A percentile compares a stretch with the other conserved stretches of the same genome.
Evolutionary conservation across 2,797 vertebrate species (phyloP).

Genomic region (Muscicapa striata): DNA sequence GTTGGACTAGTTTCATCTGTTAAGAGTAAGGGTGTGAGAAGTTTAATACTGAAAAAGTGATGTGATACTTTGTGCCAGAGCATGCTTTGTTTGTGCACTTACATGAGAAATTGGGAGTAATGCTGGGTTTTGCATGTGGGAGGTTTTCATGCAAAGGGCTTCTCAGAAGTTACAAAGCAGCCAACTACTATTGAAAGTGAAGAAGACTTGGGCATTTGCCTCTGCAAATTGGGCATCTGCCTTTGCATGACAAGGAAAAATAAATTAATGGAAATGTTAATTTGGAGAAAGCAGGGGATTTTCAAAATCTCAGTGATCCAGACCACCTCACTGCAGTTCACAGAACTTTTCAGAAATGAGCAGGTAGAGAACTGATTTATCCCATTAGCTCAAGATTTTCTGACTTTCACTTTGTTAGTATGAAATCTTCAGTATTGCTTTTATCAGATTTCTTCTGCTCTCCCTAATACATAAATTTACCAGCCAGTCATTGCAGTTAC

Average conservation of each 20-base stretch:
- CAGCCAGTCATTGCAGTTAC: background rate
- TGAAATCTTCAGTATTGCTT: background rate
- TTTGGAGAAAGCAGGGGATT: background rate
- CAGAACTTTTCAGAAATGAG: background rate
- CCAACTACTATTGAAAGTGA: background rate
- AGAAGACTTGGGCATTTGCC: background rate
- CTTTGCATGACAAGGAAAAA: background rate
- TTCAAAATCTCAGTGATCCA: background rate
- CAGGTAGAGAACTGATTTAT: background rate
- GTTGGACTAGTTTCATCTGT: background rate
- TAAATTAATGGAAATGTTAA: background rate
- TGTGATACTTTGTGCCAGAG: background rate
- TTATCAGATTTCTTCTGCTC: background rate
- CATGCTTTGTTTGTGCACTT: background rate
- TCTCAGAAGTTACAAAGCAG: background rate
- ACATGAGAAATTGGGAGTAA: background rate
- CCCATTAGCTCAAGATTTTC: background rate
- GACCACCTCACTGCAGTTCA: background rate
- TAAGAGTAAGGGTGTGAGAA: background rate
- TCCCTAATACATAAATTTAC: background rate
- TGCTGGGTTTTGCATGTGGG: background rate
- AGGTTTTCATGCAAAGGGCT: slow-evolving; percentile 10
- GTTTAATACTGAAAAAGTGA: slow-evolving; percentile 10
- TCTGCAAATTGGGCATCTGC: background rate
- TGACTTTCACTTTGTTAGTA: background rate